A percentile compares a stretch with the other conserved stretches of the same genome.
Conservation (phyloP, 2,797 vertebrate species). For the Pangasius larnaudii region DNA sequence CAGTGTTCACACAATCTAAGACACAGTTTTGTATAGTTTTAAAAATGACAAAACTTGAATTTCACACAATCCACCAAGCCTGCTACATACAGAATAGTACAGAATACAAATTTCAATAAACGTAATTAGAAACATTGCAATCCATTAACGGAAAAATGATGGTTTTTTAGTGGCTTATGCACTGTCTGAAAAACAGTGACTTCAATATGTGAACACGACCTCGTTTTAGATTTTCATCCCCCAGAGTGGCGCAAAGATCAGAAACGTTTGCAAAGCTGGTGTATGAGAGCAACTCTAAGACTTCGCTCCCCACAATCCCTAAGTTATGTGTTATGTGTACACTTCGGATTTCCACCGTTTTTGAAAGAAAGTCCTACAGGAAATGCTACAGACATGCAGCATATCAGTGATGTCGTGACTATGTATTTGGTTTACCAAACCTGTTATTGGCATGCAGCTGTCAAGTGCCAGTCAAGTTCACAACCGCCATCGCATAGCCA, state of each 20-base stretch:
- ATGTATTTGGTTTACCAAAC: constrained; percentile 64
- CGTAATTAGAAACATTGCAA: not conserved
- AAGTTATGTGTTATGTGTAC: not conserved
- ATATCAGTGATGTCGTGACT: constrained; percentile 25
- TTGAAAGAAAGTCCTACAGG: constrained; percentile 1
- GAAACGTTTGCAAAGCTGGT: not conserved
- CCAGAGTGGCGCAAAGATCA: not conserved
- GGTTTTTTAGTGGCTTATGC: not conserved
- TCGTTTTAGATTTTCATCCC: not conserved
- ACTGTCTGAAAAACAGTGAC: not conserved
- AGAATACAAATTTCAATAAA: not conserved
- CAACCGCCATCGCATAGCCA: constrained; percentile 42
- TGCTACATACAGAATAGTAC: not conserved
- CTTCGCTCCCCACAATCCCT: not conserved
- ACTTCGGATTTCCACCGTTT: not conserved
- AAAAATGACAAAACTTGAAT: not conserved
- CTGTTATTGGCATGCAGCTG: constrained; percentile 65
- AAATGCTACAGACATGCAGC: constrained; percentile 34
- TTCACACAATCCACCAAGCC: not conserved
- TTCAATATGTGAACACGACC: not conserved
- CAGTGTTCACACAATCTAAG: not conserved
- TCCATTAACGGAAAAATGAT: not conserved
- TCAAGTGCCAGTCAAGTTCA: constrained; percentile 67
- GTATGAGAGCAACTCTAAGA: not conserved
- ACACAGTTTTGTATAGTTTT: not conserved